phyloP scores from a whole-genome alignment of 1,140 invertebrate species.

The Hormaphis cornu region DNA sequence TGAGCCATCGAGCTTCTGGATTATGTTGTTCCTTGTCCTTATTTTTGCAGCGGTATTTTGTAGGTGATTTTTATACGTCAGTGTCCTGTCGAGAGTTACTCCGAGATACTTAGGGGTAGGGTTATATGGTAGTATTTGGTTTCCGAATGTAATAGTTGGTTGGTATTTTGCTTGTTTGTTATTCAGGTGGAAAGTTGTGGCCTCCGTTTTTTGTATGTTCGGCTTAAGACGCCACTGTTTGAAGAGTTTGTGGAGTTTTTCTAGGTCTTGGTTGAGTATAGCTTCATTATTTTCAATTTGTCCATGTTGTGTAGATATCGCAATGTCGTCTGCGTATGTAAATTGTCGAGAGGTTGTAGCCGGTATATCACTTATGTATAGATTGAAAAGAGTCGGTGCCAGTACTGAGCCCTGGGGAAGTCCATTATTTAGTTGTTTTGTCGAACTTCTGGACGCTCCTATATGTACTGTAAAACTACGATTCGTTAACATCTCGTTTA shows the following conservation, averaged over 20 bases:
- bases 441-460: conserved; percentile 24
- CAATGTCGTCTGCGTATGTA: conserved; percentile 10
- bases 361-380: neutral
- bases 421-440: conserved; percentile 31
- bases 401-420: neutral
- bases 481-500: conserved; percentile 22
- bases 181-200: conserved; percentile 41
- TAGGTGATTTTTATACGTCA: conserved; percentile 13
- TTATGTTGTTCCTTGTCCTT: neutral
- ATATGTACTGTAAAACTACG: conserved; percentile 24
- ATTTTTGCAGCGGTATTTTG: conserved; percentile 13
- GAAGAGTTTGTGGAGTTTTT: neutral
- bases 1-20: neutral
- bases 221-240: neutral
- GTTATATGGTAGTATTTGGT: neutral
- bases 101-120: conserved; percentile 19
- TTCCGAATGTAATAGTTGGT: conserved; percentile 38
- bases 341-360: neutral
- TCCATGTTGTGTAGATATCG: neutral
- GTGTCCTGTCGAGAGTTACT: conserved; percentile 2
- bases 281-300: conserved; percentile 4
- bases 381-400: neutral
- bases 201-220: neutral
- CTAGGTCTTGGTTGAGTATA: neutral
- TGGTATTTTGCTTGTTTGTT: conserved; percentile 47